Conservation (phyloP, 1,140 invertebrate species). For the Oryzaephilus surinamensis region DNA sequence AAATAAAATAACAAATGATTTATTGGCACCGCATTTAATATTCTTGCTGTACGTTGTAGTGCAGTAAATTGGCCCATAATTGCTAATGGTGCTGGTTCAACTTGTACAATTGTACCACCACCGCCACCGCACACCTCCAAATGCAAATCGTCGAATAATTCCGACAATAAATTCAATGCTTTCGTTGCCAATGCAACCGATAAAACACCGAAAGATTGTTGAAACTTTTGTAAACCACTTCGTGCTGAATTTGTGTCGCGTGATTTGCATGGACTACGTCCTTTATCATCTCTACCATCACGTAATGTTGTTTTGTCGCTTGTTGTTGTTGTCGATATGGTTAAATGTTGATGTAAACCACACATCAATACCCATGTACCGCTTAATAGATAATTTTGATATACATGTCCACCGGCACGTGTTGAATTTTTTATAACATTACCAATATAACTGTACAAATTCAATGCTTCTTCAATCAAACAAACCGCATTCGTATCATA, state of each 20-base stretch:
- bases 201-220: slow-evolving; percentile 71
- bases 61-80: slow-evolving; percentile 51
- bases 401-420: slow-evolving; percentile 75
- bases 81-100: slow-evolving; percentile 45
- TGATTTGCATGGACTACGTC: slow-evolving; percentile 54
- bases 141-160: slow-evolving; percentile 57
- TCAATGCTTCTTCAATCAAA: slow-evolving; percentile 61
- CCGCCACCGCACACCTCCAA: slow-evolving; percentile 40
- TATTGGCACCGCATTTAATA: slow-evolving; percentile 53
- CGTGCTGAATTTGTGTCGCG: slow-evolving; percentile 39
- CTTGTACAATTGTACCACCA: slow-evolving; percentile 22
- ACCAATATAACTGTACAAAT: slow-evolving; percentile 73
- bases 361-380: slow-evolving; percentile 78
- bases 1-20: slow-evolving; percentile 77
- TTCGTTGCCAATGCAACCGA: slow-evolving; percentile 69
- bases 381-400: slow-evolving; percentile 81
- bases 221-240: slow-evolving; percentile 36
- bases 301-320: slow-evolving; percentile 38
- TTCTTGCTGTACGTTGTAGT: slow-evolving; percentile 52
- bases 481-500: slow-evolving; percentile 56
- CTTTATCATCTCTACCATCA: slow-evolving; percentile 46
- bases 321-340: slow-evolving; percentile 42
- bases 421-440: slow-evolving; percentile 73
- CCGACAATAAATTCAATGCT: slow-evolving; percentile 54
- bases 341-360: slow-evolving; percentile 66